Evolutionary conservation across 2,113 vertebrate genomes (phyloP).

Genomic region (Scatophagus argus): DNA sequence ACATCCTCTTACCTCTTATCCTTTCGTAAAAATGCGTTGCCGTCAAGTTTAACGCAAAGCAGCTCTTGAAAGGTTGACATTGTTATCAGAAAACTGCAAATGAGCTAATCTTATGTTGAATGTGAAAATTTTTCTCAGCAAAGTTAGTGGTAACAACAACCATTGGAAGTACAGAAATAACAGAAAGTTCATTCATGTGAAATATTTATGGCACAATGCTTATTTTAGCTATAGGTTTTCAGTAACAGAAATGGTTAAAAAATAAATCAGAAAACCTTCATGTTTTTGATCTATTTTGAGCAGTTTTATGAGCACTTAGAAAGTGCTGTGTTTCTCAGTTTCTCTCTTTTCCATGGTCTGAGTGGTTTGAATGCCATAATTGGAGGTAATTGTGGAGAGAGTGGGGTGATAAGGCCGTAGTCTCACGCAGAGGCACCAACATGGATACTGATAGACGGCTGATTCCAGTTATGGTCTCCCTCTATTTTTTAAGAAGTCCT

Average conservation of each 20-base stretch:
- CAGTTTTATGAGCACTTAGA: constrained; percentile 24
- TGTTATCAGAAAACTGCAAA: constrained; percentile 28
- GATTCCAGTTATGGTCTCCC: constrained; percentile 48
- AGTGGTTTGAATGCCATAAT: constrained; percentile 53
- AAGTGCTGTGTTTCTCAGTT: constrained; percentile 33
- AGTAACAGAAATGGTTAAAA: background rate
- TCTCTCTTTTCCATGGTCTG: constrained; percentile 49
- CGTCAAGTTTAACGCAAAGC: constrained; percentile 1
- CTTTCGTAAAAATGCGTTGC: constrained; percentile 9
- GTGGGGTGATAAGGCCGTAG: constrained; percentile 52
- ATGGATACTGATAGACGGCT: constrained; percentile 26
- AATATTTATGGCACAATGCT: background rate
- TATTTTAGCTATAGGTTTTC: background rate
- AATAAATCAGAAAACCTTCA: background rate
- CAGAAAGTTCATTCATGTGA: background rate
- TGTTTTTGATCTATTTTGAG: constrained; percentile 44
- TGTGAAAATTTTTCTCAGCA: background rate
- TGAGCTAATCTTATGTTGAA: constrained; percentile 14
- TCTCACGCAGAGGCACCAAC: constrained; percentile 62
- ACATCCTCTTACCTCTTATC: constrained; percentile 18
- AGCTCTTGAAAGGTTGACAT: background rate
- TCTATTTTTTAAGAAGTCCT: constrained; percentile 48
- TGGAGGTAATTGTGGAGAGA: constrained; percentile 66
- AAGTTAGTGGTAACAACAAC: background rate
- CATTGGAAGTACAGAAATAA: background rate